Evolutionary conservation across 2,888 invertebrate genomes (phyloP).

Genomic region (Apotomis capreana): DNA sequence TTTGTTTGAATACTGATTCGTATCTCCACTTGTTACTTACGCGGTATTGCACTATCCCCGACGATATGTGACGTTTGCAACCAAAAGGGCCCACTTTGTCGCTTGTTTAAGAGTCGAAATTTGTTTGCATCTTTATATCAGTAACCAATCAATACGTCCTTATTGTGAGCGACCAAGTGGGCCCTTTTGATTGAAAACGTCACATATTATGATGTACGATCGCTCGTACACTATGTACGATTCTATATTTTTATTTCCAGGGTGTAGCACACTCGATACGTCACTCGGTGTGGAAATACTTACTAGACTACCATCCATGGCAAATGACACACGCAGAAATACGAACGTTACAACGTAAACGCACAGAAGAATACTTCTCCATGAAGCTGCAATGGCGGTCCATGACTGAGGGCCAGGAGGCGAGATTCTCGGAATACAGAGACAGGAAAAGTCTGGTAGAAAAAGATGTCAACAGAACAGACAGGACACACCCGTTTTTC

Average conservation of each 20-base stretch:
- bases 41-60: too few relatives aligned
- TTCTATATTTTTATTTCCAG: constrained; percentile 67
- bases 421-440: constrained; percentile 91
- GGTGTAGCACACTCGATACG: constrained; percentile 91
- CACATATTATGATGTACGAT: too few relatives aligned
- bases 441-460: constrained; percentile 97
- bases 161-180: too few relatives aligned
- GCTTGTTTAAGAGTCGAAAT: too few relatives aligned
- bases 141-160: too few relatives aligned
- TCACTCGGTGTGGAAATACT: constrained; percentile 96
- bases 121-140: too few relatives aligned
- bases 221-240: not conserved
- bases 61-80: too few relatives aligned
- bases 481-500: constrained; percentile 94
- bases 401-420: constrained; percentile 93
- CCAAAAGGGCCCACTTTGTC: too few relatives aligned
- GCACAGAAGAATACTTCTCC: constrained; percentile 93
- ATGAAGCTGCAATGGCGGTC: constrained; percentile 99
- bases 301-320: constrained; percentile 95
- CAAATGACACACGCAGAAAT: constrained; percentile 89
- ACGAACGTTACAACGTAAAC: constrained; percentile 86
- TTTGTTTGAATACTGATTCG: too few relatives aligned
- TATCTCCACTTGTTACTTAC: too few relatives aligned
- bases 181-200: too few relatives aligned
- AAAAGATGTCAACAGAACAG: constrained; percentile 98